Percentiles rank a stretch among this genome's conserved stretches.
phyloP scores from a whole-genome alignment of 2,797 vertebrate species.

The Peromyscus eremicus region DNA sequence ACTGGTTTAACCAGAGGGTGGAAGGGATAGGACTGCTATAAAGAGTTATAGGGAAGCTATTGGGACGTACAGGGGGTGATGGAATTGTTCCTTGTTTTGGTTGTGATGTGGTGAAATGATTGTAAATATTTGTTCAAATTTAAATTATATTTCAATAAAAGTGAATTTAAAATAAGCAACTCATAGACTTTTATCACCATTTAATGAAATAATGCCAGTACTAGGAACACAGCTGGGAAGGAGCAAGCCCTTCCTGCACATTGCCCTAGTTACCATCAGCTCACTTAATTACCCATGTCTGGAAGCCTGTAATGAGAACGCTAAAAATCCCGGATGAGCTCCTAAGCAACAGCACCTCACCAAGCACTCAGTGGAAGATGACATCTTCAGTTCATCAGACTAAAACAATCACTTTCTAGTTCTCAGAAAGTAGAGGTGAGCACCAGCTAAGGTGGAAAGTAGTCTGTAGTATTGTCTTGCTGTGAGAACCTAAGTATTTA shows the following conservation, averaged over 20 bases:
- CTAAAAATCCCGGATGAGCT: slow-evolving; percentile 87
- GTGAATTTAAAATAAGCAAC: slow-evolving; percentile 2
- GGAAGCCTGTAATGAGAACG: slow-evolving; percentile 95
- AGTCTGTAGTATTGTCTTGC: neutral
- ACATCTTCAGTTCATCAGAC: neutral
- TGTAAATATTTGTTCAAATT: neutral
- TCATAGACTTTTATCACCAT: neutral
- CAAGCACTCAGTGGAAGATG: neutral
- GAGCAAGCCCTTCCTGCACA: fast-evolving
- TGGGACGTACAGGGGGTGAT: neutral
- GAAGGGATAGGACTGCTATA: neutral
- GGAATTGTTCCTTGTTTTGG: neutral
- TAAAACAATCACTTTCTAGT: neutral
- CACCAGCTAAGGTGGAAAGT: neutral
- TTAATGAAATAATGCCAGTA: neutral
- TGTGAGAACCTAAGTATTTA: neutral
- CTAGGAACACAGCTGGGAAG: neutral
- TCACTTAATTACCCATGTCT: slow-evolving; percentile 91
- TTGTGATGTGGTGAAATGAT: neutral
- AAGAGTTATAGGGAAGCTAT: neutral
- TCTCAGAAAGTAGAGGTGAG: neutral
- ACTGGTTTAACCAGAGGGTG: neutral
- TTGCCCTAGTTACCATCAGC: neutral
- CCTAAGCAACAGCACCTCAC: neutral
- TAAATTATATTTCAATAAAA: slow-evolving; percentile 34